Conservation (phyloP, 2,797 vertebrate species). For the Eutrigla gurnardus region DNA sequence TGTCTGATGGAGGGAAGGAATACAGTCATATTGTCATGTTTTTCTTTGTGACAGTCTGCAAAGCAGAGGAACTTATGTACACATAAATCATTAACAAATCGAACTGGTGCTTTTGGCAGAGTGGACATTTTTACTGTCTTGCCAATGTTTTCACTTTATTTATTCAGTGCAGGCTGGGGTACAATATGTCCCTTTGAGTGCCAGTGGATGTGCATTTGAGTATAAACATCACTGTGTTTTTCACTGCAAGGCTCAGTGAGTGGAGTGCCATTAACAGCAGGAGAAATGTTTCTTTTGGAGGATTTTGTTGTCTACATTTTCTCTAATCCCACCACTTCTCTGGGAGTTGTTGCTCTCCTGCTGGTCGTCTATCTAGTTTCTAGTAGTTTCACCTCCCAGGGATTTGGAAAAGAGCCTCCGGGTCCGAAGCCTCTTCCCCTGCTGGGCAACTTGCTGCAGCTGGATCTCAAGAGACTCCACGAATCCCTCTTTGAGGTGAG, state of each 20-base stretch:
- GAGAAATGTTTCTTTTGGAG: constrained; percentile 40
- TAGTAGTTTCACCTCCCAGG: not conserved
- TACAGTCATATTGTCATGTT: too few species aligned
- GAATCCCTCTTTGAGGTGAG: not conserved
- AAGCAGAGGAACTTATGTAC: too few species aligned
- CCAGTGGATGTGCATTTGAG: too few species aligned
- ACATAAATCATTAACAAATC: too few species aligned
- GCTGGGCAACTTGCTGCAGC: constrained; percentile 40
- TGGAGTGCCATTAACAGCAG: not conserved
- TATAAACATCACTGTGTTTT: not conserved
- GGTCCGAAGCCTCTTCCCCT: too few species aligned
- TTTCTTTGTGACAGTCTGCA: too few species aligned
- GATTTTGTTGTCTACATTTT: constrained; percentile 15
- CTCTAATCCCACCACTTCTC: constrained; percentile 24
- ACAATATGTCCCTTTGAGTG: too few species aligned
- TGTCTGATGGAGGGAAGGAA: too few species aligned
- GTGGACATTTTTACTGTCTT: too few species aligned
- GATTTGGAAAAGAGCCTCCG: constrained; percentile 51
- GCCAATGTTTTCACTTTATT: too few species aligned
- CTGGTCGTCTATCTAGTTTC: constrained; percentile 34
- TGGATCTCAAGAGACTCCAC: not conserved
- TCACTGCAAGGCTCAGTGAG: not conserved
- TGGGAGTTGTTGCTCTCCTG: constrained; percentile 49
- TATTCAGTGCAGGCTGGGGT: too few species aligned
- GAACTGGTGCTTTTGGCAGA: too few species aligned